Evolutionary conservation across 2,113 vertebrate species (phyloP).

Genomic region (Gobio gobio): DNA sequence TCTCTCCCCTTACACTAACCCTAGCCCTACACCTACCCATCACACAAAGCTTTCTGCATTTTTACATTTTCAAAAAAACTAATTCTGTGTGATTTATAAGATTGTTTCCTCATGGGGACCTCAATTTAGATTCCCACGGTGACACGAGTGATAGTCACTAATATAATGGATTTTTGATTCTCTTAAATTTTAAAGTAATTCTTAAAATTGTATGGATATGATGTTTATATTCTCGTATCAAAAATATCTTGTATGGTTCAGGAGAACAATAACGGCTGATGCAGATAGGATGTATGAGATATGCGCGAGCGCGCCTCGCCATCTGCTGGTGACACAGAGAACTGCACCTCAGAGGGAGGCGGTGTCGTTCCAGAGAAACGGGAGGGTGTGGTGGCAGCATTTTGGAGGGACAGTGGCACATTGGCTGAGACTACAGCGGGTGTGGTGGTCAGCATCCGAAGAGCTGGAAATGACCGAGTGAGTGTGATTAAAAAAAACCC

Average conservation of each 20-base stretch:
- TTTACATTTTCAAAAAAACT: too few relatives aligned
- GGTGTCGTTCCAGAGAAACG: not conserved
- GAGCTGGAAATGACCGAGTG: not conserved
- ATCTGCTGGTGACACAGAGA: slow-evolving; percentile 39
- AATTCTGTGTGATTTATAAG: too few relatives aligned
- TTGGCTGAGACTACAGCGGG: not conserved
- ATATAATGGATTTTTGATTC: too few relatives aligned
- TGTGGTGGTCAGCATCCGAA: not conserved
- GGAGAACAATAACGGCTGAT: slow-evolving; percentile 1
- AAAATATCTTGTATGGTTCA: not conserved
- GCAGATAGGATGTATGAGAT: not conserved
- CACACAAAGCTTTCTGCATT: too few relatives aligned
- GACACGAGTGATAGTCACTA: too few relatives aligned
- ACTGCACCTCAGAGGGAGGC: not conserved
- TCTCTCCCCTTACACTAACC: too few relatives aligned
- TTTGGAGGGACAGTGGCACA: not conserved
- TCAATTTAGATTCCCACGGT: too few relatives aligned
- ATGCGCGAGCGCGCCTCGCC: not conserved
- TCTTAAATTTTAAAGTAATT: too few relatives aligned
- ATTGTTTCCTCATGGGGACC: too few relatives aligned
- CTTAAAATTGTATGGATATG: too few relatives aligned
- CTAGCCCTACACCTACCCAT: too few relatives aligned
- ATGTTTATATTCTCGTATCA: not conserved
- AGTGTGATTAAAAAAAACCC: not conserved
- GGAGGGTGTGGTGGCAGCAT: slow-evolving; percentile 4